These are phyloP conservation scores for Melanostigma gelatinosum DNA, from an alignment of 2,113 vertebrate species.

Conservation along the genomic window DNA sequence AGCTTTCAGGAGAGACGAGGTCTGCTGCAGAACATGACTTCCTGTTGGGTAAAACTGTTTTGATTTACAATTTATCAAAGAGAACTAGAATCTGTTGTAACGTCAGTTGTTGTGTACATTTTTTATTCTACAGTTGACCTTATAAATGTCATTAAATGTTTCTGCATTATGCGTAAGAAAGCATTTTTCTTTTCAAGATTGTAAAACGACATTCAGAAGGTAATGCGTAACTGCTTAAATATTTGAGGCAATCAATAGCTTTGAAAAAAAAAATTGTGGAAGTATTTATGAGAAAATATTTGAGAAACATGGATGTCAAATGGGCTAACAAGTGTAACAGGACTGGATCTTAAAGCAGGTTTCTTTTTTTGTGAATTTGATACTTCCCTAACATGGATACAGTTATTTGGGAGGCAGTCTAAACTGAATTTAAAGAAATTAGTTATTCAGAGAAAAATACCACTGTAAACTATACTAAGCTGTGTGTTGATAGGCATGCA, in stretches of 20 bases:
- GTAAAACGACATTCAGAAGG: background rate
- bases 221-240: background rate
- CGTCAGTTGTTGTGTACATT: background rate
- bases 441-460: background rate
- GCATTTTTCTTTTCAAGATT: background rate
- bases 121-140: background rate
- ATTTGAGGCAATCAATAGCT: background rate
- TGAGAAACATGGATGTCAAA: background rate
- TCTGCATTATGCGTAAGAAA: background rate
- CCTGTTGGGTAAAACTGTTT: conserved; percentile 48
- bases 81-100: background rate
- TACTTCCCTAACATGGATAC: background rate
- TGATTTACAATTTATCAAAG: background rate
- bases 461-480: background rate
- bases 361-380: background rate
- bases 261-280: background rate
- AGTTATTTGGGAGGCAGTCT: background rate
- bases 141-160: background rate
- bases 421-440: background rate
- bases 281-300: background rate
- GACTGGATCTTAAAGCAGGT: background rate
- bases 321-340: background rate
- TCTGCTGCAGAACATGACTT: conserved; percentile 27
- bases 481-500: background rate
- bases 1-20: conserved; percentile 16